Evolutionary conservation across 2,113 vertebrate species (phyloP).

Genomic region (Antechinus flavipes): DNA sequence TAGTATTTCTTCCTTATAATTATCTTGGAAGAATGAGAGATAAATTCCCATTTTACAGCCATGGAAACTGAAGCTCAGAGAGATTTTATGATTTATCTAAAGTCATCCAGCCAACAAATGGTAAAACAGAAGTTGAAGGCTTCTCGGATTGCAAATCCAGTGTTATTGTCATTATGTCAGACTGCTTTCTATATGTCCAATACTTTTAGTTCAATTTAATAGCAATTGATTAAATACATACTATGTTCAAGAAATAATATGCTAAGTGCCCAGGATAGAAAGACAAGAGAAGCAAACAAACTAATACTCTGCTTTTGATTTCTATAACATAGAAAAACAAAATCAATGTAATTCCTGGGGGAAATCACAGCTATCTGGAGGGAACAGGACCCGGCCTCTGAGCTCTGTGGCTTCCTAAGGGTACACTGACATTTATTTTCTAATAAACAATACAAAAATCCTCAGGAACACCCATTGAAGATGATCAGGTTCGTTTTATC

Average conservation of each 20-base stretch:
- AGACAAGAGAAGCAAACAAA: neutral
- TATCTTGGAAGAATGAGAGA: neutral
- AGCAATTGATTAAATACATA: rapidly evolving
- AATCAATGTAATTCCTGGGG: neutral
- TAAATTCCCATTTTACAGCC: neutral
- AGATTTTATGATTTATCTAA: neutral
- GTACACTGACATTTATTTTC: neutral
- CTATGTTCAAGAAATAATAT: neutral
- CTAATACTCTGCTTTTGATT: neutral
- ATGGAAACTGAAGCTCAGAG: neutral
- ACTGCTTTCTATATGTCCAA: neutral
- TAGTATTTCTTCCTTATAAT: neutral
- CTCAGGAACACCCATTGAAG: neutral
- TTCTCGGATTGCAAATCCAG: neutral
- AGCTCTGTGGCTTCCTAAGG: neutral
- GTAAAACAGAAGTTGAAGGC: neutral
- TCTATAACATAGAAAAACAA: neutral
- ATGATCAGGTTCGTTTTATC: neutral
- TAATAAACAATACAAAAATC: neutral
- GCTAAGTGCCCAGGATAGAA: neutral
- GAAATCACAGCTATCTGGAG: neutral
- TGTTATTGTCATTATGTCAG: neutral
- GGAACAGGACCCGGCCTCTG: neutral
- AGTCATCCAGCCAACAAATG: neutral
- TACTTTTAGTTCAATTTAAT: neutral